Percentiles rank a stretch among this genome's conserved stretches.
Evolutionary conservation across 2,113 vertebrate species (phyloP).

Genomic region (Lagopus muta): DNA sequence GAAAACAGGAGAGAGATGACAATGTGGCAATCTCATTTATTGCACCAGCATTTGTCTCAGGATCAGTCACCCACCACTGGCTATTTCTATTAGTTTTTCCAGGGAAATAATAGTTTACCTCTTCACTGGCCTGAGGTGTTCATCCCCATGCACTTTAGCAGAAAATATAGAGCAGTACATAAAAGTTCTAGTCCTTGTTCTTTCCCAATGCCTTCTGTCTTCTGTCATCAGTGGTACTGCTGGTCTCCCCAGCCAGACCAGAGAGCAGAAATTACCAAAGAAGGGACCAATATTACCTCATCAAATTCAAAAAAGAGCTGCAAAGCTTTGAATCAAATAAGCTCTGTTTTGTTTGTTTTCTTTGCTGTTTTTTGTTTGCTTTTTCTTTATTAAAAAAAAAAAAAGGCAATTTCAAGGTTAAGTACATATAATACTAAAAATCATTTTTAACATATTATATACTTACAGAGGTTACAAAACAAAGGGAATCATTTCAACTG

Average conservation of each 20-base stretch:
- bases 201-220: not conserved
- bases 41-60: not conserved
- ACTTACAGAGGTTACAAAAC: not conserved
- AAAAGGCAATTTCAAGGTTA: not conserved
- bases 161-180: not conserved
- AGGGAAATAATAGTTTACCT: not conserved
- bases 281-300: fast-evolving
- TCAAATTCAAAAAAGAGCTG: not conserved
- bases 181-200: not conserved
- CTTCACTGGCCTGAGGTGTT: not conserved
- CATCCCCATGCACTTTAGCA: not conserved
- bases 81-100: not conserved
- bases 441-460: not conserved
- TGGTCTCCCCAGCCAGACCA: not conserved
- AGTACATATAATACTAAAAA: not conserved
- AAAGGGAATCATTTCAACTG: not conserved
- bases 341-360: not conserved
- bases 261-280: not conserved
- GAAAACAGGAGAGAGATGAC: not conserved
- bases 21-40: not conserved
- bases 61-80: not conserved
- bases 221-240: not conserved
- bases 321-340: not conserved
- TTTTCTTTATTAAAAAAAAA: not conserved
- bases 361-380: not conserved